phyloP scores from a whole-genome alignment of 2,113 vertebrate species.

The Camelus dromedarius region DNA sequence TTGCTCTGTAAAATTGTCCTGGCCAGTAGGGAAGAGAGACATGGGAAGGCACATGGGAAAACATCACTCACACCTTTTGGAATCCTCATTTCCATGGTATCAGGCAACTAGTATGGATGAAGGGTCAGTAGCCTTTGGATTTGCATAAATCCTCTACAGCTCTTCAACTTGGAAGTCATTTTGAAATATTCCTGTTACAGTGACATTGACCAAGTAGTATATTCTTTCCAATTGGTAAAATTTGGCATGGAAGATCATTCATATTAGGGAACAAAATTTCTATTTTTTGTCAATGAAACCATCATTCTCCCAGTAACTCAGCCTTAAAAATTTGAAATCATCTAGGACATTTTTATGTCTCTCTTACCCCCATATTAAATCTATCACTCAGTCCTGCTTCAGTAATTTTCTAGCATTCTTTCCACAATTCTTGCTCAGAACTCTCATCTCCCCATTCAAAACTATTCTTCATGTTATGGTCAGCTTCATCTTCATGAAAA shows the following conservation, averaged over 20 bases:
- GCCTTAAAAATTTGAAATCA: constrained; percentile 53
- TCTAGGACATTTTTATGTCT: constrained; percentile 52
- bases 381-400: constrained; percentile 20
- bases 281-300: constrained; percentile 42
- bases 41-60: not conserved
- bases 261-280: constrained; percentile 13
- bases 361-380: constrained; percentile 30
- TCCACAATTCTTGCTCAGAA: constrained; percentile 12
- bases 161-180: not conserved
- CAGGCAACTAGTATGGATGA: not conserved
- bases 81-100: not conserved
- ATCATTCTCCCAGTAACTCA: not conserved
- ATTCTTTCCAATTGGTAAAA: constrained; percentile 48
- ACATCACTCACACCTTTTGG: not conserved
- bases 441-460: not conserved
- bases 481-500: constrained; percentile 21
- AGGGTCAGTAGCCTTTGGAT: not conserved
- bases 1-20: not conserved
- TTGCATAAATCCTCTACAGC: not conserved
- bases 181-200: constrained; percentile 35
- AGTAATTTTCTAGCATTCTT: constrained; percentile 60
- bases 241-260: constrained; percentile 21
- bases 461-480: not conserved
- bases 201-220: constrained; percentile 46
- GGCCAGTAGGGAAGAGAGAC: not conserved